phyloP scores from a whole-genome alignment of 2,888 invertebrate species.

The Euphydryas editha region DNA sequence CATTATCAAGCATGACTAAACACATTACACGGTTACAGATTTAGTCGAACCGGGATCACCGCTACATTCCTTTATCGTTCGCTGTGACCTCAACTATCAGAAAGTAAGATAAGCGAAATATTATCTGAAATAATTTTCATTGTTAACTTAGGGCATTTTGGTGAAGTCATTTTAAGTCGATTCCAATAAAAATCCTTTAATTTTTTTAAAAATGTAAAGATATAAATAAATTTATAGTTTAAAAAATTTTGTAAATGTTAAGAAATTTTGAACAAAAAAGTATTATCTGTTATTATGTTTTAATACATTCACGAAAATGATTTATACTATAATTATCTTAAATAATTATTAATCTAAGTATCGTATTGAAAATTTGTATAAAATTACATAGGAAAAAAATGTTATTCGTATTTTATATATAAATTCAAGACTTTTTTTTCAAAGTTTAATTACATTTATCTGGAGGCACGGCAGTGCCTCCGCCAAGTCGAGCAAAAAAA shows the following conservation, averaged over 20 bases:
- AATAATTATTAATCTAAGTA: too few relatives aligned
- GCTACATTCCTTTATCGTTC: conserved; percentile 14
- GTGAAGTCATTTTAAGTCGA: neutral
- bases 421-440: too few relatives aligned
- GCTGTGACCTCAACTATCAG: conserved; percentile 4
- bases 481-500: too few relatives aligned
- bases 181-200: neutral
- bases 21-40: conserved; percentile 15
- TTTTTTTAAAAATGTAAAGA: neutral
- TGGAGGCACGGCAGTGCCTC: too few relatives aligned
- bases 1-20: conserved; percentile 10
- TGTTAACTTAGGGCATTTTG: conserved; percentile 1
- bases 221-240: neutral
- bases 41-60: neutral
- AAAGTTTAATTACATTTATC: too few relatives aligned
- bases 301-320: too few relatives aligned
- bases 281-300: too few relatives aligned
- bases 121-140: conserved; percentile 4
- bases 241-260: neutral
- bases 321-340: too few relatives aligned
- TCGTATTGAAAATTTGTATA: too few relatives aligned
- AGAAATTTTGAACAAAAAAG: too few relatives aligned
- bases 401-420: too few relatives aligned
- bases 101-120: neutral
- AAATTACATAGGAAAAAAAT: too few relatives aligned